Evolutionary conservation across 2,797 vertebrate species (phyloP).

Genomic region (Agapornis canus): DNA sequence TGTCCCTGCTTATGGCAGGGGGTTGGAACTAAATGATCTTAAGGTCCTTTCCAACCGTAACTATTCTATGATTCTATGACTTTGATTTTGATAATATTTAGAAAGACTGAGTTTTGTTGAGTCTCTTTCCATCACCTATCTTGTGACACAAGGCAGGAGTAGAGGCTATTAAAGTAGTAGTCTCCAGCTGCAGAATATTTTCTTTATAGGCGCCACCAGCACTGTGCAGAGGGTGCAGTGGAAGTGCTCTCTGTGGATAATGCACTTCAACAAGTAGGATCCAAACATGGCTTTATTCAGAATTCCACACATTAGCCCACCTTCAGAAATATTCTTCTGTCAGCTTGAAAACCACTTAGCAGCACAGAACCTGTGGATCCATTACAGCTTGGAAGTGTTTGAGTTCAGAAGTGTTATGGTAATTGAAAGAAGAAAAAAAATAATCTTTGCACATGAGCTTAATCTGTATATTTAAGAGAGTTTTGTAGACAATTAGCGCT

Average conservation of each 20-base stretch:
- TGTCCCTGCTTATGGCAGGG: too few species aligned
- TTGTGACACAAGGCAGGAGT: not conserved
- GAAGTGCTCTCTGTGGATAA: not conserved
- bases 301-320: not conserved
- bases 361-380: not conserved
- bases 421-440: not conserved
- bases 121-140: not conserved
- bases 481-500: not conserved
- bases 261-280: fast-evolving
- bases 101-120: not conserved
- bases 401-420: not conserved
- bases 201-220: not conserved
- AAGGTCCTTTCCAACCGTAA: too few species aligned
- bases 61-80: too few species aligned
- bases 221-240: not conserved
- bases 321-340: not conserved
- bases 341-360: not conserved
- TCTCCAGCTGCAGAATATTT: not conserved
- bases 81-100: not conserved
- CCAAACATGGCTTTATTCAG: not conserved
- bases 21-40: too few species aligned
- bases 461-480: not conserved
- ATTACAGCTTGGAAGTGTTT: not conserved
- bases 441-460: not conserved
- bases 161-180: not conserved